Conservation (phyloP, 2,888 invertebrate genomes). For the Monoplex corrugatus region DNA sequence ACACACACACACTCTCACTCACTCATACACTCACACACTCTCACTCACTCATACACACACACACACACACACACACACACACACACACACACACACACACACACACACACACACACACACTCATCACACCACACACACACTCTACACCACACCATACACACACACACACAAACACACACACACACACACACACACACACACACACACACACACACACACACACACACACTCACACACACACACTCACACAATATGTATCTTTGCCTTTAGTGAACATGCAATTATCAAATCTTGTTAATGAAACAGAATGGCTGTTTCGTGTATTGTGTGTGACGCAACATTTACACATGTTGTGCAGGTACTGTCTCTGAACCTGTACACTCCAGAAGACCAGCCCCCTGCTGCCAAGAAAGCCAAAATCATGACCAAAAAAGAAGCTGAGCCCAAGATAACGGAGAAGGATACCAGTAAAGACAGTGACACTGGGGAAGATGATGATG, state of each 20-base stretch:
- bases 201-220: too few species aligned
- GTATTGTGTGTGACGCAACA: too few species aligned
- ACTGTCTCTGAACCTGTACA: constrained; percentile 79
- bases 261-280: too few species aligned
- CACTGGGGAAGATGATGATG: constrained; percentile 55
- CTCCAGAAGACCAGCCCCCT: constrained; percentile 64
- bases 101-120: not conserved
- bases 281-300: too few species aligned
- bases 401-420: constrained; percentile 55
- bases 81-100: not conserved
- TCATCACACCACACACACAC: not conserved
- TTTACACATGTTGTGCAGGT: constrained; percentile 65
- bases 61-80: not conserved
- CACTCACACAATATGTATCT: too few species aligned
- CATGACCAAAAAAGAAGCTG: constrained; percentile 50
- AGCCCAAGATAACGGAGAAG: constrained; percentile 20
- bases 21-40: not conserved
- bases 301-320: too few species aligned
- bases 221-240: too few species aligned
- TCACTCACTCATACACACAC: not conserved
- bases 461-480: constrained; percentile 46
- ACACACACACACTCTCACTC: not conserved
- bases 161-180: too few species aligned
- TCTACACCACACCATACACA: too few species aligned
- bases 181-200: too few species aligned